Percentiles rank a stretch among this genome's conserved stretches.
These are phyloP conservation scores for Bos javanicus DNA, from an alignment of 2,113 vertebrate genomes.

Conservation along the genomic window DNA sequence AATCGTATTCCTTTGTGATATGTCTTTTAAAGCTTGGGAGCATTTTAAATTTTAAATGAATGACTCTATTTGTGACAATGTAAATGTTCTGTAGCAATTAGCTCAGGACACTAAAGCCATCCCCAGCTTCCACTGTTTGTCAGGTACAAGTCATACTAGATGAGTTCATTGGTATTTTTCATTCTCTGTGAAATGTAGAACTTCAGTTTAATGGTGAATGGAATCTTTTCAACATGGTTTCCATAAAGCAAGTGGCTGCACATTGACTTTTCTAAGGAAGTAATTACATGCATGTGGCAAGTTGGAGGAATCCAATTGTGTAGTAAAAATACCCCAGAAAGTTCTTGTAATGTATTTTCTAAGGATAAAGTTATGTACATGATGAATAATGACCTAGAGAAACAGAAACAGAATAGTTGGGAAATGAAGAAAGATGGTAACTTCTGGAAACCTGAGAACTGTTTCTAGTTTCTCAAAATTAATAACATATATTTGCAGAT, in stretches of 20 bases:
- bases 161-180: slow-evolving; percentile 18
- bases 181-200: slow-evolving; percentile 34
- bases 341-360: not conserved
- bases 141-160: not conserved
- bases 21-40: not conserved
- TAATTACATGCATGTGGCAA: not conserved
- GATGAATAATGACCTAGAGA: not conserved
- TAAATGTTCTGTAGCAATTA: slow-evolving; percentile 2
- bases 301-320: not conserved
- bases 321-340: not conserved
- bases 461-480: not conserved
- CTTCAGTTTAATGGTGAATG: not conserved
- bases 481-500: not conserved
- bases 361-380: not conserved
- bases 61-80: slow-evolving; percentile 38
- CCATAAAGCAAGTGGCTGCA: not conserved
- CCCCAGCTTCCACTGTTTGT: not conserved
- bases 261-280: slow-evolving; percentile 11
- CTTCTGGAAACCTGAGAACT: not conserved
- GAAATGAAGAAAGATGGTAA: not conserved
- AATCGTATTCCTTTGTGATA: slow-evolving; percentile 23
- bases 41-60: slow-evolving; percentile 33
- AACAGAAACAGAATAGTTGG: not conserved
- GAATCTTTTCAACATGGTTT: not conserved
- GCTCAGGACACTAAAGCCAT: not conserved